A percentile compares a stretch with the other conserved stretches of the same genome.
Conservation (phyloP, 2,888 invertebrate species). For the Aphodius granarius region DNA sequence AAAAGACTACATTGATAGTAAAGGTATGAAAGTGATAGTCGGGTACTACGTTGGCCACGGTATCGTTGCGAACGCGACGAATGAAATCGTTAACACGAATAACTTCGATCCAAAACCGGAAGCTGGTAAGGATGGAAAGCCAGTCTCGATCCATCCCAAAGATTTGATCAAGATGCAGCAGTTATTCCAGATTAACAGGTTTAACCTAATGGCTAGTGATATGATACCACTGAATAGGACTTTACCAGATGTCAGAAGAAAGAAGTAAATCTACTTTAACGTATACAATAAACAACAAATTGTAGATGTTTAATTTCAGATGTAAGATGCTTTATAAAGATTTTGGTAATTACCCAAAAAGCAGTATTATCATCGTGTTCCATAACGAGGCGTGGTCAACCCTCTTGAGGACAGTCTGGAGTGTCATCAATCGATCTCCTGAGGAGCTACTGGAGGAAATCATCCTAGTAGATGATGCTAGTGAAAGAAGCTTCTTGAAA, state of each 20-base stretch:
- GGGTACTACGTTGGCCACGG: constrained; percentile 87
- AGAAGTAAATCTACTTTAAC: constrained; percentile 60
- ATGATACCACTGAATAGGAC: constrained; percentile 82
- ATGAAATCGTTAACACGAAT: constrained; percentile 73
- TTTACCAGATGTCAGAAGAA: constrained; percentile 81
- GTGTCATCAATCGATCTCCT: constrained; percentile 89
- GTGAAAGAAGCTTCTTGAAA: constrained; percentile 72
- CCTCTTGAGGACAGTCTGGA: constrained; percentile 89
- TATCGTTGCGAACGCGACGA: constrained; percentile 68
- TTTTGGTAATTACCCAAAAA: constrained; percentile 72
- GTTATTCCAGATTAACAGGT: constrained; percentile 80
- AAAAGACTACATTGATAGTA: constrained; percentile 70
- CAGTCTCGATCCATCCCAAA: constrained; percentile 75
- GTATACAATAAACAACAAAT: background rate
- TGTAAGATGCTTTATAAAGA: constrained; percentile 63
- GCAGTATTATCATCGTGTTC: constrained; percentile 94
- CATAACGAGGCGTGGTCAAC: constrained; percentile 99
- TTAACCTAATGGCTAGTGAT: constrained; percentile 87
- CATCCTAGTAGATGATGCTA: constrained; percentile 87
- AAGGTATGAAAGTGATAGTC: constrained; percentile 81
- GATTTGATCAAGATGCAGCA: constrained; percentile 78
- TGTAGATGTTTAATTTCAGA: constrained; percentile 51
- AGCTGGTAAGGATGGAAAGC: constrained; percentile 79
- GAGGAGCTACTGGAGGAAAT: constrained; percentile 75
- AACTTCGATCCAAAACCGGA: constrained; percentile 72